Percentiles rank a stretch among this genome's conserved stretches.
phyloP scores from a whole-genome alignment of 2,797 vertebrate genomes.

The Perodicticus potto region DNA sequence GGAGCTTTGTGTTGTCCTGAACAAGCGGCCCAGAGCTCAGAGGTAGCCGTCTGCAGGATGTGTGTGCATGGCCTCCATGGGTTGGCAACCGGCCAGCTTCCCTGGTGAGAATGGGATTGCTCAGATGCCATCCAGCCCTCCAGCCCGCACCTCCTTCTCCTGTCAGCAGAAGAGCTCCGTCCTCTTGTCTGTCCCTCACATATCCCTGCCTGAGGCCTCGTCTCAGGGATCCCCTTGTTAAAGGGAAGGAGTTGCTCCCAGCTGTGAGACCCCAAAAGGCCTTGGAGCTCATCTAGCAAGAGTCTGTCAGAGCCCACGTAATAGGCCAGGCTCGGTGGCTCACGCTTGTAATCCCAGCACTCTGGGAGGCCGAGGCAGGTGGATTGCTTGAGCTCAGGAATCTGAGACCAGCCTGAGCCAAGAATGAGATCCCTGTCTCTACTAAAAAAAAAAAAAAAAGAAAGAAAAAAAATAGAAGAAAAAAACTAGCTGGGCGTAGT shows the following conservation, averaged over 20 bases:
- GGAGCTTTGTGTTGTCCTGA: constrained; percentile 56
- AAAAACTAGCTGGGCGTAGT: too few species aligned
- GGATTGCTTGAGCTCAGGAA: too few species aligned
- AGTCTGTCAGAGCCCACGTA: background rate
- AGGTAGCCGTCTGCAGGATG: constrained; percentile 51
- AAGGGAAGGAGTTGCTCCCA: background rate
- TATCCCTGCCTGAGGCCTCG: background rate
- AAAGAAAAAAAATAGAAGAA: too few species aligned
- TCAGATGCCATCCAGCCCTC: accelerated
- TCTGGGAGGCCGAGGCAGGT: too few species aligned
- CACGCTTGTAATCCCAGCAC: too few species aligned
- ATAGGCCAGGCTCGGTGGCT: background rate
- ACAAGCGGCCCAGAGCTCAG: constrained; percentile 59
- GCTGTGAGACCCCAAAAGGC: background rate
- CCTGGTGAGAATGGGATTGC: background rate
- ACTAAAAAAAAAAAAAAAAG: too few species aligned
- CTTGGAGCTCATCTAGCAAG: background rate
- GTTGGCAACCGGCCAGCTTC: background rate
- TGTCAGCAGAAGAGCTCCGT: background rate
- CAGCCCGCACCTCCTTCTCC: background rate
- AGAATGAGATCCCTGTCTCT: too few species aligned
- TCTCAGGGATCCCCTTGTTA: background rate
- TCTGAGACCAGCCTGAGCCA: too few species aligned
- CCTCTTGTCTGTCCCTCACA: background rate
- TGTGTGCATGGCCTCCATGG: background rate